Evolutionary conservation across 2,888 invertebrate genomes (phyloP).

Genomic region (Plebejus argus): DNA sequence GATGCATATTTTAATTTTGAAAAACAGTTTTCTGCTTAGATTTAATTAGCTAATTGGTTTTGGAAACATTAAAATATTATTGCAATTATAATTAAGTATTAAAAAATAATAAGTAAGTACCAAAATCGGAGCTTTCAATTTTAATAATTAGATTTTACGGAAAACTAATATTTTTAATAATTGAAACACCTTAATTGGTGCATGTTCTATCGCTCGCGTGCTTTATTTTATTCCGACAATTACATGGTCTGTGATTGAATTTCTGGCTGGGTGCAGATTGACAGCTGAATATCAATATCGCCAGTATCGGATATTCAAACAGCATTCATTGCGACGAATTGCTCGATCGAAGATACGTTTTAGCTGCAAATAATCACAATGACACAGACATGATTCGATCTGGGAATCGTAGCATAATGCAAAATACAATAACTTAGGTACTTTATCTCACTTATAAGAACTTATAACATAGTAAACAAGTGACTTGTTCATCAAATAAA

Average conservation of each 20-base stretch:
- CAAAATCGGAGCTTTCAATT: neutral
- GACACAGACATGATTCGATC: neutral
- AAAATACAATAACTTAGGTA: neutral
- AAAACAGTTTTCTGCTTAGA: too few relatives aligned
- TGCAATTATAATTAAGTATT: too few relatives aligned
- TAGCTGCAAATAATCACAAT: neutral
- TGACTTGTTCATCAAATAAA: neutral
- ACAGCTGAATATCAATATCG: constrained; percentile 33
- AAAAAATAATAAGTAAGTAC: too few relatives aligned
- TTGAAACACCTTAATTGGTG: neutral
- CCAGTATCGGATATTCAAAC: constrained; percentile 31
- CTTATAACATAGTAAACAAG: neutral
- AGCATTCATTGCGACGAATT: constrained; percentile 25
- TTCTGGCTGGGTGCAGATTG: constrained; percentile 31
- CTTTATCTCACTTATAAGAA: neutral
- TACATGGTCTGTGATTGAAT: constrained; percentile 21
- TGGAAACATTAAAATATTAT: too few relatives aligned
- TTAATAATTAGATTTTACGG: too few relatives aligned
- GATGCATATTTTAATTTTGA: too few relatives aligned
- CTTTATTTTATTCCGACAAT: constrained; percentile 27
- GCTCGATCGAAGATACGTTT: constrained; percentile 16
- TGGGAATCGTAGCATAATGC: neutral
- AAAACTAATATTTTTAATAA: neutral
- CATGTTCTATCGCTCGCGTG: neutral
- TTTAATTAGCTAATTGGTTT: too few relatives aligned